Base-by-base conservation (phyloP, 1,140 invertebrate genomes). In the Aphelenchoides besseyi region DNA sequence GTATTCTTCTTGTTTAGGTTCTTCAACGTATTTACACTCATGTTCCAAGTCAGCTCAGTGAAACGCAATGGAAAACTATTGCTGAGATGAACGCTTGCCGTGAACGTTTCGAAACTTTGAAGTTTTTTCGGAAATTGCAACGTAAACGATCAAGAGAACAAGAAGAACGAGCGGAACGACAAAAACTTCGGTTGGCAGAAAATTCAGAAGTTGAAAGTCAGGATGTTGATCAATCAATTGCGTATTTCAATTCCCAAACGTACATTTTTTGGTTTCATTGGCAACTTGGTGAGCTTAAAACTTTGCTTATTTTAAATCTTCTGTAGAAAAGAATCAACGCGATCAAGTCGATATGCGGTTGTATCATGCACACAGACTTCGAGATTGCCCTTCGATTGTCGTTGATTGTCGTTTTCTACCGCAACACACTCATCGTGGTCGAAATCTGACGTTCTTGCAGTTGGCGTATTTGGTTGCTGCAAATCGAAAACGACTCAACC, bases 331-430 rank as follows among this genome's bases (percentile, higher is more conserved):
- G 32, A n/a, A 9, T 18, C n/a, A 8, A 33, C 3, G 61, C 2
- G 18, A 0, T 63, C 61, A 23, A 12, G 5, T 54, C 12, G 1
- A 23, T 2, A 68, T 30, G 32, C 37, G 32, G 30, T 2, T 71
- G 9, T 29, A 35, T 12, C 48, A 48, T 36, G 71, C 68, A 18
- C 36, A 53, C 53, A 12, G 26, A 26, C 62, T 77, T 9, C 9
- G 67, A 32, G 70, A 77, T 48, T 29, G n/a, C 0, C 77, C 77
- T 2, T 55, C 37, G 12, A n/a, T 78, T 2, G 76, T 68, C 3
- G 67, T 78, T 29, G 77, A 78, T 41, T 78, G 77, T 54, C 76
- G 77, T 23, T 78, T 72, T 67, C 37, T 78, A 16, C 59, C 41
- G 26, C 26, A 76, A 8, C 26, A 79, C 2, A 68, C 77, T 16